These are phyloP conservation scores for Tholera decimalis DNA, from an alignment of 2,888 invertebrate species.

Conservation along the genomic window DNA sequence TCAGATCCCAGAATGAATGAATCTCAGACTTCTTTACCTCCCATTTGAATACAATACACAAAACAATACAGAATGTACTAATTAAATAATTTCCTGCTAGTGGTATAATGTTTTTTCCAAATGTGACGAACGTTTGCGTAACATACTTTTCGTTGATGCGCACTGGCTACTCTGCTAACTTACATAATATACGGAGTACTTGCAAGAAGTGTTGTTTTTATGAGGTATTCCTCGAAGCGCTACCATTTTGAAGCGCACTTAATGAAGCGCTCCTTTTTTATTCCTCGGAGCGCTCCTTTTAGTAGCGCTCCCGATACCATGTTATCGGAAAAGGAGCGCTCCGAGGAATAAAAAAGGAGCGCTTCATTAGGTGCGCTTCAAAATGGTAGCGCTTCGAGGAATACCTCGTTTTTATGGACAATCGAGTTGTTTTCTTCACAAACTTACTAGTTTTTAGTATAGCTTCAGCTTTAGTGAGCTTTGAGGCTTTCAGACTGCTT, in stretches of 20 bases:
- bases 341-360: too few species aligned
- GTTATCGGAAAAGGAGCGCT: too few species aligned
- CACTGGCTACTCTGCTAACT: constrained; percentile 9
- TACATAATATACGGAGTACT: constrained; percentile 35
- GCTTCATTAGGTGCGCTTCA: too few species aligned
- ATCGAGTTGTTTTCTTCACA: constrained; percentile 29
- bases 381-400: too few species aligned
- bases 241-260: too few species aligned
- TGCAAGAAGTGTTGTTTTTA: constrained; percentile 27
- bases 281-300: too few species aligned
- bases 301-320: too few species aligned
- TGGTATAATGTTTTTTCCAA: constrained; percentile 16
- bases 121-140: constrained; percentile 38
- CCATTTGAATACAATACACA: background rate
- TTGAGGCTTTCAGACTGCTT: background rate
- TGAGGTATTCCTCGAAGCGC: too few species aligned
- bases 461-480: background rate
- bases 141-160: constrained; percentile 27
- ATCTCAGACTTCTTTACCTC: background rate
- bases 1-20: background rate
- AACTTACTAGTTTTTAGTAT: constrained; percentile 8
- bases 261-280: too few species aligned
- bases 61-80: constrained; percentile 1
- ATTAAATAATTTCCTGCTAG: constrained; percentile 31
- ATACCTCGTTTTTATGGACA: too few species aligned